phyloP scores from a whole-genome alignment of 2,113 vertebrate genomes.

The Hippocampus abdominalis region DNA sequence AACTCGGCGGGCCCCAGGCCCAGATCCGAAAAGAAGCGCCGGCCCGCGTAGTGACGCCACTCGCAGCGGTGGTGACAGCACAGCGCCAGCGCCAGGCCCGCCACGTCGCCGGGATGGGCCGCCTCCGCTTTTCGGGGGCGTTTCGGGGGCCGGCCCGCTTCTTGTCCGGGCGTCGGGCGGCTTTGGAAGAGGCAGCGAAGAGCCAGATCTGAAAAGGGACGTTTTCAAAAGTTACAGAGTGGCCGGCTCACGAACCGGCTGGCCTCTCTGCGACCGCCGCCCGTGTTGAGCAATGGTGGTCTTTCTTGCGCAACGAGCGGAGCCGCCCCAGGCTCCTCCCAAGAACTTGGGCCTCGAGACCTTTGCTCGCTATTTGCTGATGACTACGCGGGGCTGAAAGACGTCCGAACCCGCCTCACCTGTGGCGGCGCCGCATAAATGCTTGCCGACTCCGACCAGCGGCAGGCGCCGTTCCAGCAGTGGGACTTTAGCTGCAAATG shows the following conservation, averaged over 20 bases:
- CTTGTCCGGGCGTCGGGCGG: slow-evolving; percentile 3
- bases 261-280: no score
- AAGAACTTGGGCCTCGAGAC: no score
- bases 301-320: no score
- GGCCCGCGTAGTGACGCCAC: slow-evolving; percentile 94
- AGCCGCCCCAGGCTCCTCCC: no score
- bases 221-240: no score
- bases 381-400: no score
- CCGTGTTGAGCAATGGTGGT: no score
- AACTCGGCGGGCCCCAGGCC: slow-evolving; percentile 86
- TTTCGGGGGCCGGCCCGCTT: slow-evolving; percentile 73
- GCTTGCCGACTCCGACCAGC: slow-evolving; percentile 90
- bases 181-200: slow-evolving; percentile 85
- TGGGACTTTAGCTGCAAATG: slow-evolving; percentile 77
- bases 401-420: slow-evolving; percentile 65
- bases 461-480: slow-evolving; percentile 75
- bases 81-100: slow-evolving; percentile 80
- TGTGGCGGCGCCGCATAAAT: slow-evolving; percentile 93
- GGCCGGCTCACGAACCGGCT: no score
- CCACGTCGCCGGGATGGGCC: no score
- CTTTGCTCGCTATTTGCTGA: no score
- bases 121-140: slow-evolving; percentile 54
- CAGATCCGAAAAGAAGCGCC: slow-evolving; percentile 80
- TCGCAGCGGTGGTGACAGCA: slow-evolving; percentile 97
- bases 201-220: slow-evolving; percentile 79